phyloP scores from a whole-genome alignment of 35 echinoderm and acorn worm species.

The Apostichopus californicus region DNA sequence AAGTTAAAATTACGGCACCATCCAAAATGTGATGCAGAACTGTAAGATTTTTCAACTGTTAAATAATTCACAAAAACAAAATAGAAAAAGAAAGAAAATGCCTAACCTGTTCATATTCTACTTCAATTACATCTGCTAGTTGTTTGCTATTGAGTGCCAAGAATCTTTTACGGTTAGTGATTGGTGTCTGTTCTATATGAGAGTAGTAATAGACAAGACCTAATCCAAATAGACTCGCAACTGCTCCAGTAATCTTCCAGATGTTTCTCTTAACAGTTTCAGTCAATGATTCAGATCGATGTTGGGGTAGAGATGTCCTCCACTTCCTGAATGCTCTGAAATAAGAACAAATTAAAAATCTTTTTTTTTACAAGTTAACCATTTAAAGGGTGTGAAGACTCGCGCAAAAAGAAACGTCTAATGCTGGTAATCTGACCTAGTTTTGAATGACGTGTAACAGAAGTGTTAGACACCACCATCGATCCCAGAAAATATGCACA shows the following conservation, averaged over 20 bases:
- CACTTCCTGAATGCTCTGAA: slow-evolving; percentile 86
- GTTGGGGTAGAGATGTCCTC: slow-evolving; percentile 74
- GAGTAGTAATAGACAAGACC: slow-evolving; percentile 50
- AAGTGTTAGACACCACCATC: too few species aligned
- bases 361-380: too few species aligned
- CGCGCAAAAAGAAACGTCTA: too few species aligned
- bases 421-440: too few species aligned
- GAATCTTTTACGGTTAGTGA: slow-evolving; percentile 83
- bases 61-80: neutral
- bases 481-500: too few species aligned
- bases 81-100: neutral
- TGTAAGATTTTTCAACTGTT: too few species aligned
- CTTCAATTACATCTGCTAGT: slow-evolving; percentile 68
- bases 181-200: slow-evolving; percentile 77
- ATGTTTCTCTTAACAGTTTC: slow-evolving; percentile 59
- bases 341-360: slow-evolving; percentile 13
- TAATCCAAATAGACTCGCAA: slow-evolving; percentile 48
- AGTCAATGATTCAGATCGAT: slow-evolving; percentile 52
- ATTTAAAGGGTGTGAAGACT: neutral
- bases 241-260: slow-evolving; percentile 59
- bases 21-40: too few species aligned
- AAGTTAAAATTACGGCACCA: too few species aligned
- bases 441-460: too few species aligned
- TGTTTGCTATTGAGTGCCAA: slow-evolving; percentile 81
- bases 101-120: slow-evolving; percentile 75